Conservation (phyloP, 2,113 vertebrate species). For the Pipa parva region DNA sequence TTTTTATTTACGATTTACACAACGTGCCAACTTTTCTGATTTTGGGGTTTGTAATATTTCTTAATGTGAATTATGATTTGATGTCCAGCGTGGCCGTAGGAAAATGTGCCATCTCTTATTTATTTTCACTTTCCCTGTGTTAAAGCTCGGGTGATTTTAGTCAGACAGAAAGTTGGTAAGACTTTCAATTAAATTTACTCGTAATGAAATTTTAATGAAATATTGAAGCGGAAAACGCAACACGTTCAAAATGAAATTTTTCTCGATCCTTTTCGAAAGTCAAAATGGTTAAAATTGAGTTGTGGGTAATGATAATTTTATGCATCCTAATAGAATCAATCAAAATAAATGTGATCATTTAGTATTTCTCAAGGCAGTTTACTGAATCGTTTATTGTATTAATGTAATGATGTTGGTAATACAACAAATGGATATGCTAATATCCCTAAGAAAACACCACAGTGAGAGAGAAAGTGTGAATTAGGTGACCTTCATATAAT, state of each 20-base stretch:
- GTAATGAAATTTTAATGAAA: constrained; percentile 17
- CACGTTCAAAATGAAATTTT: constrained; percentile 14
- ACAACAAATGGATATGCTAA: background rate
- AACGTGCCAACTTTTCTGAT: too few relatives aligned
- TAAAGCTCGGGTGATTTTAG: constrained; percentile 24
- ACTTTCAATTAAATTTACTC: constrained; percentile 1
- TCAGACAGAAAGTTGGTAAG: background rate
- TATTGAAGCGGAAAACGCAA: constrained; percentile 15
- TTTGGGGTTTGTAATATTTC: constrained; percentile 20
- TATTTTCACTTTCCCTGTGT: constrained; percentile 6
- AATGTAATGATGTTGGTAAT: constrained; percentile 2
- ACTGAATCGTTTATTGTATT: constrained; percentile 19
- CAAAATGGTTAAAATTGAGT: too few relatives aligned
- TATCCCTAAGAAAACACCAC: background rate
- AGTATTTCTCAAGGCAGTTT: constrained; percentile 5
- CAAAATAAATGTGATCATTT: constrained; percentile 2
- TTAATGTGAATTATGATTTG: constrained; percentile 12
- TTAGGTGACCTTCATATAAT: constrained; percentile 23
- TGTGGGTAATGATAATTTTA: background rate
- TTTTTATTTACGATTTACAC: too few relatives aligned
- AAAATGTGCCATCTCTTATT: constrained; percentile 15
- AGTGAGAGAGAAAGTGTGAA: background rate
- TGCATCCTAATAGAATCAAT: background rate
- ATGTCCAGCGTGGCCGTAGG: constrained; percentile 10
- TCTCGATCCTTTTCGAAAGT: background rate